A percentile compares a stretch with the other conserved stretches of the same genome.
These are phyloP conservation scores for Cladopsammia gracilis DNA, from an alignment of 64 coral and sea anemone species.

Conservation along the genomic window DNA sequence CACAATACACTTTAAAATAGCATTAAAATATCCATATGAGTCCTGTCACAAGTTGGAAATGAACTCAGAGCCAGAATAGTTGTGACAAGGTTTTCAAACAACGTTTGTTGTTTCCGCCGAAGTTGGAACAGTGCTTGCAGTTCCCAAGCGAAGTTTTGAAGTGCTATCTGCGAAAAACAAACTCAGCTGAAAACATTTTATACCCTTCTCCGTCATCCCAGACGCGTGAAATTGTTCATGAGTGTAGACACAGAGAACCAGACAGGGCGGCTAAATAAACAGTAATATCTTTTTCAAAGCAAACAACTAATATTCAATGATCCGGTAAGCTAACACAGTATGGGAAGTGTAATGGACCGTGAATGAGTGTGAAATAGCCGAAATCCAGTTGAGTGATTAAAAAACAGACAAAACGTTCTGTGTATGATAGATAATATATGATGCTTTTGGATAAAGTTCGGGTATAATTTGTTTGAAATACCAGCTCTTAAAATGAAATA, in stretches of 20 bases:
- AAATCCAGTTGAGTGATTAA: too few species aligned
- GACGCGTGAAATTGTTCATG: background rate
- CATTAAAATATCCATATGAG: too few species aligned
- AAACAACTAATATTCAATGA: slow-evolving; percentile 47
- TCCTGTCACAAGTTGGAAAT: too few species aligned
- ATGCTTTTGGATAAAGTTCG: too few species aligned
- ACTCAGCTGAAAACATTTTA: slow-evolving; percentile 12
- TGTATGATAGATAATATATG: too few species aligned
- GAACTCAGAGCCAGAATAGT: background rate
- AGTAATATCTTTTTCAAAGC: slow-evolving; percentile 39
- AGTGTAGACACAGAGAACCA: background rate
- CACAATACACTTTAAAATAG: too few species aligned
- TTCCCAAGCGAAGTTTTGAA: slow-evolving; percentile 13
- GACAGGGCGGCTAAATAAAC: slow-evolving; percentile 39
- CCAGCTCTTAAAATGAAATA: background rate
- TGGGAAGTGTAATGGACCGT: background rate
- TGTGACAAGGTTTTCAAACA: background rate
- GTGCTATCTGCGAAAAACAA: slow-evolving; percentile 28
- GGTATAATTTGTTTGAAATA: background rate
- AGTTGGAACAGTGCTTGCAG: background rate
- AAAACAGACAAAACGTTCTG: too few species aligned
- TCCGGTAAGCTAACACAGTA: background rate
- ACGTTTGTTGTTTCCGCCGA: background rate
- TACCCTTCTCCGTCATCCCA: slow-evolving; percentile 23
- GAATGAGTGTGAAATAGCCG: background rate